Evolutionary conservation across 92 coral and sea anemone species (phyloP).

Genomic region (Palythoa heliodiscus): DNA sequence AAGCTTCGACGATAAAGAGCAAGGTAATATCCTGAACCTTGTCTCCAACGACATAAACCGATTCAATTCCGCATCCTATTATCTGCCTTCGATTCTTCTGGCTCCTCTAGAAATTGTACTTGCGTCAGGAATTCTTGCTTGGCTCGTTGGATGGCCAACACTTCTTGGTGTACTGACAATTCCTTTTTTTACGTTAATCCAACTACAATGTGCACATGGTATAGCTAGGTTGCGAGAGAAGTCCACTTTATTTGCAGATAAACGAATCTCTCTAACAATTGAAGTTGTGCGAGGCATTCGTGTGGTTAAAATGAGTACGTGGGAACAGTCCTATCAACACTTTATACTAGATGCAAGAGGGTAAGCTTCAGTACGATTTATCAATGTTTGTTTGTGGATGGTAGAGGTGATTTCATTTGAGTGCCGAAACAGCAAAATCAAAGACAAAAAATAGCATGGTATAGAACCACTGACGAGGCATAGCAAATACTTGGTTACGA

Average conservation of each 20-base stretch:
- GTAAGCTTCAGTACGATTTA: neutral
- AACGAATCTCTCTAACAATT: neutral
- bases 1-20: neutral
- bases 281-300: conserved; percentile 25
- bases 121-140: neutral
- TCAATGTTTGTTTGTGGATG: too few species aligned
- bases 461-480: too few species aligned
- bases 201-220: neutral
- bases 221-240: neutral
- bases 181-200: too few species aligned
- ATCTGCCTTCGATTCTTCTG: neutral
- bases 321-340: conserved; percentile 10
- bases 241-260: too few species aligned
- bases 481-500: too few species aligned
- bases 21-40: conserved; percentile 20
- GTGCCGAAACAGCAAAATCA: too few species aligned
- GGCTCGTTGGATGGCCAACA: too few species aligned
- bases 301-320: neutral
- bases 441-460: too few species aligned
- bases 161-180: too few species aligned
- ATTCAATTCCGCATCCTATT: neutral
- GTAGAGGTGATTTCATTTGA: too few species aligned
- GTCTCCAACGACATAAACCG: neutral
- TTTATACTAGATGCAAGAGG: neutral
- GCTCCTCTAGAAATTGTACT: neutral